Evolutionary conservation across 1,140 invertebrate genomes (phyloP).

Genomic region (Wasmannia auropunctata): DNA sequence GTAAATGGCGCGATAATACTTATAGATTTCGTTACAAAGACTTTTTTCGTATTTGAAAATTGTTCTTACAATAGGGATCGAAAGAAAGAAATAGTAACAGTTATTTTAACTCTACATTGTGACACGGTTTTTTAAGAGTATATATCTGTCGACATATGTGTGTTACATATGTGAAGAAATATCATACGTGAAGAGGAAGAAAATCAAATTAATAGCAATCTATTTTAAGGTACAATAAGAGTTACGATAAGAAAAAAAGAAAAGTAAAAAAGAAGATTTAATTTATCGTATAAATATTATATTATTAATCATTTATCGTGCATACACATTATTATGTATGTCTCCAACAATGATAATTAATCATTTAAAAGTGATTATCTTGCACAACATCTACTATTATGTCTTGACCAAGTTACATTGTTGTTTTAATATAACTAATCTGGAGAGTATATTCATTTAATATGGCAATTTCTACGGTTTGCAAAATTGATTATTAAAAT

Average conservation of each 20-base stretch:
- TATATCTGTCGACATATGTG: not conserved
- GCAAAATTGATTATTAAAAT: not conserved
- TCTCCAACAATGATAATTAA: not conserved
- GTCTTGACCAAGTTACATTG: not conserved
- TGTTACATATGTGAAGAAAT: not conserved
- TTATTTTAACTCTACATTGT: constrained; percentile 6
- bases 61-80: not conserved
- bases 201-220: not conserved
- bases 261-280: not conserved
- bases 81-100: not conserved
- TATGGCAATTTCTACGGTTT: not conserved
- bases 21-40: too few species aligned
- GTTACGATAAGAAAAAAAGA: not conserved
- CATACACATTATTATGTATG: not conserved
- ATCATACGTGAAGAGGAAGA: not conserved
- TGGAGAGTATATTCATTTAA: not conserved
- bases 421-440: not conserved
- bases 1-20: not conserved
- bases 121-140: not conserved
- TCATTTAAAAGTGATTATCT: not conserved
- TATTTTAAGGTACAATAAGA: not conserved
- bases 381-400: not conserved
- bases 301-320: not conserved
- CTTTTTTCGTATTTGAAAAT: constrained; percentile 19
- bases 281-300: not conserved